Evolutionary conservation across 2,113 vertebrate genomes (phyloP), one percentile per base, ranked within the genome.

Genomic region (Gadus macrocephalus): DNA sequence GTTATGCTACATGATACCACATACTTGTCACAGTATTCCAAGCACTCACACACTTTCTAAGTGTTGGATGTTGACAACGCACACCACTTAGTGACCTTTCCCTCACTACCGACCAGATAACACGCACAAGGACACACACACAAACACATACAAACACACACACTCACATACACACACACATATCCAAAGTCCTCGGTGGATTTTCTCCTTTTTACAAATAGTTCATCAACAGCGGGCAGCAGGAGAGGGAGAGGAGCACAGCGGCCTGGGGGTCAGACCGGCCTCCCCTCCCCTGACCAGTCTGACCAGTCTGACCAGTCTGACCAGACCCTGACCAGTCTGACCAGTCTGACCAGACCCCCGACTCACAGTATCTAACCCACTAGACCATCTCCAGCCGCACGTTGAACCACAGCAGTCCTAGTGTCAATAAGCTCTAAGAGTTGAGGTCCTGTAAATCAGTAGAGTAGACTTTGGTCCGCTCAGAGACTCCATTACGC

Each of bases 1-100:
- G 80, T 81, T 85, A 77, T 87, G 83, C 84, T 72, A 87, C 69
- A 79, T 25, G 84, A 89, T 83, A 88, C 38, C 38, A 42, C 5
- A 7, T 42, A 5, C 5, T 17, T 58, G 80, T 70, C 69, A 83
- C 74, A 72, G 66, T 84, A 85, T 85, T 85, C 76, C 71, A 81
- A 70, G 78, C 83, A 78, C 81, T 86, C 68, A 72, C 59, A 72
- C 27, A 70, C 76, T 83, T 79, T 86, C 81, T 75, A 56, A 67
- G 49, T 69, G 72, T 73, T 72, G 67, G 81, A 80, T 80, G 87
- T 78, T 87, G 86, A 86, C 81, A 85, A 81, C 79, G 78, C 31
- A 63, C 35, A 31, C 31, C 68, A 82, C 78, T 85, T 79, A 83
- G 67, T 78, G 69, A 77, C 60, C 61, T 76, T 75, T 82, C 75